Conservation (phyloP, 2,113 vertebrate genomes). For the Mungos mungo region DNA sequence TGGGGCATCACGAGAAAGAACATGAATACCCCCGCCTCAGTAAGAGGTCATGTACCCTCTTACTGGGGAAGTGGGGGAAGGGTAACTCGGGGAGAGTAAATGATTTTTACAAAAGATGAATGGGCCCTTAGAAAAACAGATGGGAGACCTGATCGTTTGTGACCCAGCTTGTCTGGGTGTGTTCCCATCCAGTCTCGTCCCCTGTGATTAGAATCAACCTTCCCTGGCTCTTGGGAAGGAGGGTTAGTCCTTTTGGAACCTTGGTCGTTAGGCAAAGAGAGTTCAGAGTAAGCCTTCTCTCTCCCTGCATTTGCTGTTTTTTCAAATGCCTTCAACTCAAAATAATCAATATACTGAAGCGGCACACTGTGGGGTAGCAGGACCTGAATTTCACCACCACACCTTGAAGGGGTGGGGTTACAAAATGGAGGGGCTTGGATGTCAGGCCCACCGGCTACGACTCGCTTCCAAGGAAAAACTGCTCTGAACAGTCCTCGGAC, state of each 20-base stretch:
- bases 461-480: background rate
- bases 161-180: background rate
- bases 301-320: background rate
- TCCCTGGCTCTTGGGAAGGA: background rate
- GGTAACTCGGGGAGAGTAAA: background rate
- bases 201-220: background rate
- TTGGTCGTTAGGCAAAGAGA: background rate
- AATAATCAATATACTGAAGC: background rate
- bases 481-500: background rate
- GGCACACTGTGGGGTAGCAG: too few relatives aligned
- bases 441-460: rapidly evolving
- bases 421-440: background rate
- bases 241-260: background rate
- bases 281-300: background rate
- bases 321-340: background rate
- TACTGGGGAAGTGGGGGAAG: background rate
- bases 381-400: background rate
- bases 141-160: background rate
- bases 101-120: background rate
- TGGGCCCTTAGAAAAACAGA: background rate
- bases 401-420: background rate
- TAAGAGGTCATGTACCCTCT: background rate
- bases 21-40: too few relatives aligned
- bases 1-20: background rate
- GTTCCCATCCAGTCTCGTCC: background rate